Evolutionary conservation across 1,140 invertebrate species (phyloP).

Genomic region (Forficula auricularia): DNA sequence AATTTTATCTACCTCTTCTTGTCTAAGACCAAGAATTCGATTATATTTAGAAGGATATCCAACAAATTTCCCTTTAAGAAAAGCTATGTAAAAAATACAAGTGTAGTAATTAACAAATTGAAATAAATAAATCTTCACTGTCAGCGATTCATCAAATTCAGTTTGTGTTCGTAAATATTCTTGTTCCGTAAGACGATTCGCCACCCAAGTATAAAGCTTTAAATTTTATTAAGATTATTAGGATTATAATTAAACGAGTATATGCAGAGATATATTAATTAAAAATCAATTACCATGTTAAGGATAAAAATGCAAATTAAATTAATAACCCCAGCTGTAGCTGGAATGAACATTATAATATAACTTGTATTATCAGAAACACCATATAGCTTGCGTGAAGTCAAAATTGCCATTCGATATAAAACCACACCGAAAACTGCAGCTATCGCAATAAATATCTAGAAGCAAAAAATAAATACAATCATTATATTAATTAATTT

Average conservation of each 20-base stretch:
- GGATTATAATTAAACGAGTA: not conserved
- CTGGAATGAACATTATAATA: conserved; percentile 61
- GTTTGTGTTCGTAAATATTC: conserved; percentile 89
- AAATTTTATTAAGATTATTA: not conserved
- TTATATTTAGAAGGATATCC: conserved; percentile 67
- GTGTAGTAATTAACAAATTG: conserved; percentile 99
- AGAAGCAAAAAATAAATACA: conserved; percentile 15
- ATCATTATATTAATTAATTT: no score
- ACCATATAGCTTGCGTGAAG: conserved; percentile 41
- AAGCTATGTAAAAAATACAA: conserved; percentile 96
- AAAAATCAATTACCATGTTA: conserved; percentile 48
- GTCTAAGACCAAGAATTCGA: conserved; percentile 52
- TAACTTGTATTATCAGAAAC: conserved; percentile 45
- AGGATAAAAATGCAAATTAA: conserved; percentile 69
- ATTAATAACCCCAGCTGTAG: conserved; percentile 73
- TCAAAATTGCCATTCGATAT: conserved; percentile 75
- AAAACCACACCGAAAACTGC: conserved; percentile 80
- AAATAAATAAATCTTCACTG: conserved; percentile 90
- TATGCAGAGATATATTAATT: not conserved
- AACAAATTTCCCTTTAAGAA: conserved; percentile 89
- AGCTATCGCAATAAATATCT: conserved; percentile 61
- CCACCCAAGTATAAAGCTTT: conserved; percentile 67
- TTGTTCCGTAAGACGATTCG: conserved; percentile 83
- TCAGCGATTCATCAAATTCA: conserved; percentile 93
- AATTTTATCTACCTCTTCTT: conserved; percentile 52